Conservation (phyloP, 2,797 vertebrate species). For the Siniperca scherzeri region DNA sequence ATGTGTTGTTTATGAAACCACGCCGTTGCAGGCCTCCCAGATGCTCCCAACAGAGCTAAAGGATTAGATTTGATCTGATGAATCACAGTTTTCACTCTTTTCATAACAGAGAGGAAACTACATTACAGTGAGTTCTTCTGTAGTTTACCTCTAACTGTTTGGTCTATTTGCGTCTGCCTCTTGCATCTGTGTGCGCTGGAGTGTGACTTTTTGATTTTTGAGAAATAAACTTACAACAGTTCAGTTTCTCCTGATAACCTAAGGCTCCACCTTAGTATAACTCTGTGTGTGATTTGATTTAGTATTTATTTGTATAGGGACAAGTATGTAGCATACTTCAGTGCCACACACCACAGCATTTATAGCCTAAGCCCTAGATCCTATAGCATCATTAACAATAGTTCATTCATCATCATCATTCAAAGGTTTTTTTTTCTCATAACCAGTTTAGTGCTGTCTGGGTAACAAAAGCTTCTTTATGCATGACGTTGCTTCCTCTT, state of each 20-base stretch:
- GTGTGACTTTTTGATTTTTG: neutral
- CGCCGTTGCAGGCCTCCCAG: conserved; percentile 37
- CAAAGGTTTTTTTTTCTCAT: conserved; percentile 14
- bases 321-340: too few species aligned
- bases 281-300: neutral
- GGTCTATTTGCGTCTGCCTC: neutral
- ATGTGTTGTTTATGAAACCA: conserved; percentile 48
- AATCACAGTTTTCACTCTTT: conserved; percentile 44
- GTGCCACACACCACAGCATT: too few species aligned
- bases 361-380: neutral
- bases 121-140: neutral
- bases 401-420: conserved; percentile 4
- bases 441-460: conserved; percentile 30
- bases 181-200: neutral
- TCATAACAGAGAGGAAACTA: conserved; percentile 9
- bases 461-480: conserved; percentile 36
- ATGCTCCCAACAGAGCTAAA: conserved; percentile 38
- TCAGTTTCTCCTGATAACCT: neutral
- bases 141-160: conserved; percentile 13
- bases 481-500: neutral
- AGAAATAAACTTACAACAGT: neutral
- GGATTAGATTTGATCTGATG: conserved; percentile 62
- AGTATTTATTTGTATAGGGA: too few species aligned
- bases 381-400: conserved; percentile 6
- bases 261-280: neutral